Base-by-base conservation (phyloP, 2,113 vertebrate genomes). In the Centropus unirufus region DNA sequence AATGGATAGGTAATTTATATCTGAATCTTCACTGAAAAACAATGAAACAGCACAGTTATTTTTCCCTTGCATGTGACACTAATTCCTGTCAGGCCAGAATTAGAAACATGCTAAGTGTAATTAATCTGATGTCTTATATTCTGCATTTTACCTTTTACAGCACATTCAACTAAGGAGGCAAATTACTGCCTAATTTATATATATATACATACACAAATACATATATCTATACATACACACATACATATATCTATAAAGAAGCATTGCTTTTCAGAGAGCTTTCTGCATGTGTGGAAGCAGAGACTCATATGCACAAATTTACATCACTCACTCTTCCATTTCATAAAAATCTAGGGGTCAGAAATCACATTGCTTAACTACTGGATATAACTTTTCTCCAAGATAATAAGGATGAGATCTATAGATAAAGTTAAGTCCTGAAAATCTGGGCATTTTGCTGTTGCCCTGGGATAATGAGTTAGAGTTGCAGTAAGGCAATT, bases 41-140 rank as follows among this genome's bases (percentile, higher is more conserved):
- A 91, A 69, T 63, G 77, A 67, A 88, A 80, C 11, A 42, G 39
- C 24, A 44, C 26, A 61, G 34, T 51, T 88, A 19, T 76, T 94
- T 93, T 77, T 46, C 64, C 19, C 44, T 94, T 61, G 8, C 44
- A 58, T 67, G 27, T 75, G 79, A 68, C 47, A 52, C 19, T 72
- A 89, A 90, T 88, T 90, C 39, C 24, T 74, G 93, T 81, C 73
- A 83, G 42, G 73, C 6, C 57, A 87, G 42, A 92, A 86, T 93
- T 87, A 87, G 42, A 86, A 83, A 88, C 27, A 21, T 5, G 8
- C 6, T 74, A 61, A 88, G 52, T 54, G 54, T 59, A 88, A 40
- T 89, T 93, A 88, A 92, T 57, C 44, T 78, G 57, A 77, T 36
- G 21, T 23, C 12, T 92, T 85, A 29, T 16, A 59, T 82, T 91